phyloP scores from a whole-genome alignment of 2,113 vertebrate genomes.

The Ochotona princeps region DNA sequence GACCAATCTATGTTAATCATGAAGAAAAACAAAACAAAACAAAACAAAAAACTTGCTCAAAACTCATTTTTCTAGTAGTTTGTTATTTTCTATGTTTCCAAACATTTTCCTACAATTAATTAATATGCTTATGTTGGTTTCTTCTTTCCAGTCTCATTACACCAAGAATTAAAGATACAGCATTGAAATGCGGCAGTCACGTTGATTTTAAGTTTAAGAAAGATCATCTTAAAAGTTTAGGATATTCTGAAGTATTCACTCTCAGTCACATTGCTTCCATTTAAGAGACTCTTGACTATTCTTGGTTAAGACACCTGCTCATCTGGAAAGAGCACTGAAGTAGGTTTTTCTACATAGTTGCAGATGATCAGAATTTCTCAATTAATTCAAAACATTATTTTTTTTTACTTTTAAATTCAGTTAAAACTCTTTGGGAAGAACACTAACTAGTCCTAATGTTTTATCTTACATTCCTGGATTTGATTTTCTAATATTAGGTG shows the following conservation, averaged over 20 bases:
- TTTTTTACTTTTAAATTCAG: neutral
- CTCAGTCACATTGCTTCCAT: neutral
- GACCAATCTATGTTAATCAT: neutral
- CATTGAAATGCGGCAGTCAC: neutral
- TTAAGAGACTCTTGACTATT: neutral
- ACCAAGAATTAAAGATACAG: neutral
- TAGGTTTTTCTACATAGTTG: neutral
- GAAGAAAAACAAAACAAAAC: too few species aligned
- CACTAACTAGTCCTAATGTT: neutral
- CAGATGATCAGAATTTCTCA: neutral
- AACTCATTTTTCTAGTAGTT: neutral
- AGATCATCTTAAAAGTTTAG: neutral
- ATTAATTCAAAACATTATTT: neutral
- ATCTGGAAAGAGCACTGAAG: neutral
- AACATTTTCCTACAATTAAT: neutral
- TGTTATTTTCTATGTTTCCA: neutral
- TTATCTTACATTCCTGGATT: conserved; percentile 4
- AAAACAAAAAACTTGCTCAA: neutral
- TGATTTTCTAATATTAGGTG: neutral
- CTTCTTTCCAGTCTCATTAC: neutral
- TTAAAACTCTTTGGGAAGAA: neutral
- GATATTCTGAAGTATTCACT: neutral
- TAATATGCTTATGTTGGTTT: neutral
- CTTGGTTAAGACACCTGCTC: too few species aligned
- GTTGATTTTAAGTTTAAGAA: neutral